Base-by-base conservation (phyloP, 2,888 invertebrate species). In the Xestia xanthographa region DNA sequence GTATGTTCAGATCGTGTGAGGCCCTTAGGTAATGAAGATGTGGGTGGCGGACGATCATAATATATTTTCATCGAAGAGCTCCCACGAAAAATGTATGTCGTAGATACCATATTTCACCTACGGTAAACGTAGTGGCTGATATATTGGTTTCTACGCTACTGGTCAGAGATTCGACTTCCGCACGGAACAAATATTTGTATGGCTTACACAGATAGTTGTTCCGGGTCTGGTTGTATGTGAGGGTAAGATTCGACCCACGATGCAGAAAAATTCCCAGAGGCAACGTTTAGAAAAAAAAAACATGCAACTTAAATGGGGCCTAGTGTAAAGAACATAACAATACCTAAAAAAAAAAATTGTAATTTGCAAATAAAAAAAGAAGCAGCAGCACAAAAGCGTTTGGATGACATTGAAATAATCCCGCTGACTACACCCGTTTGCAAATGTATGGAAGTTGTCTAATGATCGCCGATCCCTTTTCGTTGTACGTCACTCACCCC, bases 401-500 rank as follows among this genome's bases (percentile, higher is more conserved):
- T 58, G 66, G 50, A 73, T 82, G 73, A 74, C 73, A 80, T 75
- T 60, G 17, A 80, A 70, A 80, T 48, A 70, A 68, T 68, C 80
- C 75, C 81, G 81, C 48, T n/a, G 80, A 62, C 81, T 80, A 80
- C 80, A 71, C 67, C 82, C 70, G 29, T 74, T 82, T 82, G 79
- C 83, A 82, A 79, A 82, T 74, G 67, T 73, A 83, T 83, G 73
- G 73, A 82, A 74, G 53, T 82, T 81, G 65, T 82, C 81, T 78
- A 78, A 72, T 82, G 81, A 79, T 83, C 68, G 73, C 68, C 79
- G 83, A 83, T 62, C 83, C 83, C 83, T 14, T 68, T 62, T 72
- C 70, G 66, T 82, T 48, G 67, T 73, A 82, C 77, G 82, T 82
- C 82, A 82, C 82, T 82, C 82, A 82, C 82, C 82, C 81, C 74